Evolutionary conservation across 92 coral and sea anemone genomes (phyloP), one percentile per base, ranked within the genome.

Genomic region (Scolanthus callimorphus): DNA sequence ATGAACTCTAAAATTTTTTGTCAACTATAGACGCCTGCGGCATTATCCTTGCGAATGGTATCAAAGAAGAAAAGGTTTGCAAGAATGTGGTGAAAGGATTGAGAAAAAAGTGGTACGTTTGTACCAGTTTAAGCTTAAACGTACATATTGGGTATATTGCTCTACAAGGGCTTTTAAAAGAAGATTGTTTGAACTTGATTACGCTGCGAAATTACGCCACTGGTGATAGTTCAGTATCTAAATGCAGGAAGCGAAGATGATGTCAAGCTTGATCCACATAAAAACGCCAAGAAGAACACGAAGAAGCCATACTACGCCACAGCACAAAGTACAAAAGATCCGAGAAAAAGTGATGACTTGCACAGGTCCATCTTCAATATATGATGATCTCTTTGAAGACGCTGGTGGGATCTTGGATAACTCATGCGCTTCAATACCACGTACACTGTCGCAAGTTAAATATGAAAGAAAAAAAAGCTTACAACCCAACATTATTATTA

Each of bases 311-410:
- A 57, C 19, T 59, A 57, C 31, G 51, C 1, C 3, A 70, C 76
- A n/a, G 67, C 77, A 12, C 45, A 10, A 15, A 59, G 73, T 55
- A n/a, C n/a, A n/a, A n/a, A n/a, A n/a, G n/a, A n/a, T n/a, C n/a
- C n/a, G n/a, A n/a, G 53, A 76, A 23, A 67, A 67, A 26, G 76
- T 39, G 8, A 67, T 17, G 13, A 22, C 77, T n/a, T 4, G 61
- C 3, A 34, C 69, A 11, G 78, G 72, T 19, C 70, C 76, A 11
- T 66, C 76, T n/a, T 76, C 76, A 11, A 67, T 76, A 12, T 67
- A 65, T 52, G 76, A 67, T 50, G 55, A 76, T 0, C 82, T 76
- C 20, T 67, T 59, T 49, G 77, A 38, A 46, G 69, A 59, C 12
- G 76, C 54, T 30, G 76, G 82, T 4, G 82, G 59, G 12, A 39